Conservation (phyloP, 2,888 invertebrate species). For the Diarsia brunnea region DNA sequence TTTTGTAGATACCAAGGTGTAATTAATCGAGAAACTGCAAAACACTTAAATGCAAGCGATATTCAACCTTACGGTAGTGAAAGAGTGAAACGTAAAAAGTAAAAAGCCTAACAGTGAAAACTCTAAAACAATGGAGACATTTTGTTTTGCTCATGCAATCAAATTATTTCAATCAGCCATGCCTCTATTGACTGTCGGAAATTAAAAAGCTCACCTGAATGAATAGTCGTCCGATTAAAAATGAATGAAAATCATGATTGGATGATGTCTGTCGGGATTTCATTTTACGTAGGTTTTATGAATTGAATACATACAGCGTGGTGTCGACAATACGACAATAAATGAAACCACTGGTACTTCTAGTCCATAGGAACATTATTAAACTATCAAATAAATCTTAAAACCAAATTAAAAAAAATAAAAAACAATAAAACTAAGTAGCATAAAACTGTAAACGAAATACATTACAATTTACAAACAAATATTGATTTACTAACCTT, state of each 20-base stretch:
- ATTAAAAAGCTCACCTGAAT: conserved; percentile 45
- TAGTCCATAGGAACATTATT: too few species aligned
- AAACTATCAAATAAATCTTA: too few species aligned
- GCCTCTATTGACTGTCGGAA: conserved; percentile 44
- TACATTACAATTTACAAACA: too few species aligned
- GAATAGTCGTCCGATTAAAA: conserved; percentile 48
- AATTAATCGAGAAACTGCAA: too few species aligned
- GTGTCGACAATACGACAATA: too few species aligned
- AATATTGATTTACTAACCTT: too few species aligned
- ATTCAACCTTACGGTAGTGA: not conserved
- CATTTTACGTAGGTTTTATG: not conserved
- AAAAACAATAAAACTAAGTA: too few species aligned
- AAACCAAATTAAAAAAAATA: too few species aligned
- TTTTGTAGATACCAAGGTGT: too few species aligned
- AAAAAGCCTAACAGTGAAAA: not conserved
- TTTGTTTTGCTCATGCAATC: conserved; percentile 23
- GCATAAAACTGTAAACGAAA: too few species aligned
- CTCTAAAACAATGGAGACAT: not conserved
- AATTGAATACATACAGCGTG: not conserved
- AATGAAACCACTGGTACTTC: too few species aligned
- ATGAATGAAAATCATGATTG: conserved; percentile 48
- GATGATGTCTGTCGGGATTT: conserved; percentile 33
- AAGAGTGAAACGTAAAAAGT: not conserved
- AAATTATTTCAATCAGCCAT: conserved; percentile 28
- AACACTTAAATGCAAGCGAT: not conserved